Conservation (phyloP, 2,797 vertebrate genomes). For the Cottoperca gobio region DNA sequence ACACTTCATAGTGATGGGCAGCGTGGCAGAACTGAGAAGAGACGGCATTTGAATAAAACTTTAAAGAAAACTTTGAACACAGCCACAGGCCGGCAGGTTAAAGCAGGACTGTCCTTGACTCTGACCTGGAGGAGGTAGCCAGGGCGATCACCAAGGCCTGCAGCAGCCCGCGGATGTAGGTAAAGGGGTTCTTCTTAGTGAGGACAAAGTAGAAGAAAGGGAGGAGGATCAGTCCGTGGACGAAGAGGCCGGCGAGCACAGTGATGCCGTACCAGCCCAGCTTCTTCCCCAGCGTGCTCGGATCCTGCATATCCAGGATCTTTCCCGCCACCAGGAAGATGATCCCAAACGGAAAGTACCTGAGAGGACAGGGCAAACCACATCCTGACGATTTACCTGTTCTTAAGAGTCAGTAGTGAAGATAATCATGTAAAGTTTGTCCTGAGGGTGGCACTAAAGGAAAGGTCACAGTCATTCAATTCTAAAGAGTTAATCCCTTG, state of each 20-base stretch:
- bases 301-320: slow-evolving; percentile 93
- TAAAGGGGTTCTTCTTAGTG: slow-evolving; percentile 90
- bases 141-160: slow-evolving; percentile 92
- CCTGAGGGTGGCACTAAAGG: background rate
- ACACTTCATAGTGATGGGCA: slow-evolving; percentile 95
- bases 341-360: slow-evolving; percentile 95
- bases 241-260: slow-evolving; percentile 87
- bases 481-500: background rate
- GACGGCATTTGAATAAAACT: background rate
- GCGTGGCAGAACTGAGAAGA: slow-evolving; percentile 87
- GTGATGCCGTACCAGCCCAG: slow-evolving; percentile 91
- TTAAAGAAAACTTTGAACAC: background rate
- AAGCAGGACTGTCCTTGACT: background rate
- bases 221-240: slow-evolving; percentile 88
- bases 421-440: background rate
- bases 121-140: slow-evolving; percentile 92
- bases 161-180: slow-evolving; percentile 89
- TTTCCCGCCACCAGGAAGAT: slow-evolving; percentile 92
- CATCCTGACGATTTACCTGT: background rate
- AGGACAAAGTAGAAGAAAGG: slow-evolving; percentile 88
- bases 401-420: background rate
- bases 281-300: slow-evolving; percentile 86
- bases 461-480: background rate
- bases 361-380: slow-evolving; percentile 50
- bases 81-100: background rate